These are phyloP conservation scores for Goniozus legneri DNA, from an alignment of 1,140 invertebrate genomes.

Conservation along the genomic window DNA sequence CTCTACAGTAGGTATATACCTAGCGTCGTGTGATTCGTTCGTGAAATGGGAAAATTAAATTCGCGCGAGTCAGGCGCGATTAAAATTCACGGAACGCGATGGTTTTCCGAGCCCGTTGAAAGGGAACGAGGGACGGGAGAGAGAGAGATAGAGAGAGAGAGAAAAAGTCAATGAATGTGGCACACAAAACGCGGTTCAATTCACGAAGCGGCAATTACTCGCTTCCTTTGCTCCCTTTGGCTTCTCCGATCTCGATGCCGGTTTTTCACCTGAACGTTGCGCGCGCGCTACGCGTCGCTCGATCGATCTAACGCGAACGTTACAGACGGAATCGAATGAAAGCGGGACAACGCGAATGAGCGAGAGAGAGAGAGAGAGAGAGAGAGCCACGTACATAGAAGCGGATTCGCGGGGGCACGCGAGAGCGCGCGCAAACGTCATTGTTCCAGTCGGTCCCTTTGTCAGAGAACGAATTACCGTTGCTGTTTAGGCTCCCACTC, in stretches of 20 bases:
- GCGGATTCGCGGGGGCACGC: not conserved
- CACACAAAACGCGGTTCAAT: not conserved
- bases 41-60: too few relatives aligned
- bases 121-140: too few relatives aligned
- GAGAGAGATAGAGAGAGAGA: too few relatives aligned
- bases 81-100: too few relatives aligned
- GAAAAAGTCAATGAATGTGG: too few relatives aligned
- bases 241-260: not conserved
- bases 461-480: constrained; percentile 38
- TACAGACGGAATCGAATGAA: constrained; percentile 26
- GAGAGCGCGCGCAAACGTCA: constrained; percentile 22
- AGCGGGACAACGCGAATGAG: constrained; percentile 17
- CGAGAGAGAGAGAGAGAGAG: too few relatives aligned
- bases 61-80: too few relatives aligned
- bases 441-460: constrained; percentile 37
- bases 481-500: constrained; percentile 25
- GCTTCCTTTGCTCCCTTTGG: not conserved
- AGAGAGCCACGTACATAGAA: constrained; percentile 6
- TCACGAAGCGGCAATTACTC: constrained; percentile 24
- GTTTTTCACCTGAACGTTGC: not conserved
- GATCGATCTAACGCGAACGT: constrained; percentile 25
- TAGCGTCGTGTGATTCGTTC: too few relatives aligned
- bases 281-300: constrained; percentile 3
- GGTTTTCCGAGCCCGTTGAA: too few relatives aligned
- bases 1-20: too few relatives aligned